Conservation (phyloP, 1,140 invertebrate genomes). For the Euglossa dilemma region DNA sequence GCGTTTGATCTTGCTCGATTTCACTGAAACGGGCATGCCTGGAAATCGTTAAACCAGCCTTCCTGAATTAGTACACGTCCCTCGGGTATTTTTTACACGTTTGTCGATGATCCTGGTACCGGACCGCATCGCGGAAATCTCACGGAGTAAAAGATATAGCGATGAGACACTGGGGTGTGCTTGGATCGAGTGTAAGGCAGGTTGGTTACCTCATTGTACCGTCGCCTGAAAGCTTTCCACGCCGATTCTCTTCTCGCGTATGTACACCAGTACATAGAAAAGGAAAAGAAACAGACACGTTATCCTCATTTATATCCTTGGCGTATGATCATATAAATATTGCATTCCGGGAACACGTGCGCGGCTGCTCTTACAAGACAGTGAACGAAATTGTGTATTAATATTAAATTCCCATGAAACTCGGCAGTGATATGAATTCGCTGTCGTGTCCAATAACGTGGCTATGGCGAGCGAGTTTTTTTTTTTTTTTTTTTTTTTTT, state of each 20-base stretch:
- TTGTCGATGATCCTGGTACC: slow-evolving; percentile 17
- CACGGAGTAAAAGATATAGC: slow-evolving; percentile 43
- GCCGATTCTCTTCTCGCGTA: background rate
- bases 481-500: too few relatives aligned
- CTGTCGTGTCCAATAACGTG: slow-evolving; percentile 35
- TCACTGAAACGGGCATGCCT: background rate
- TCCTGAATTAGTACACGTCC: slow-evolving; percentile 40
- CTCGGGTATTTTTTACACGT: slow-evolving; percentile 44
- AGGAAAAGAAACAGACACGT: slow-evolving; percentile 56
- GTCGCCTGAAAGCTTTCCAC: slow-evolving; percentile 37
- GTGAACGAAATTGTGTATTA: slow-evolving; percentile 70
- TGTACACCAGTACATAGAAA: background rate
- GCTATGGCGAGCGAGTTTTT: background rate
- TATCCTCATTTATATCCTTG: slow-evolving; percentile 68
- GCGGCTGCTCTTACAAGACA: slow-evolving; percentile 49
- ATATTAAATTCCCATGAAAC: slow-evolving; percentile 67
- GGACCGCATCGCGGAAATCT: slow-evolving; percentile 24
- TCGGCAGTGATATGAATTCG: slow-evolving; percentile 39
- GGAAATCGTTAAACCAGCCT: slow-evolving; percentile 15
- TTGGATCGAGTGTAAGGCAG: slow-evolving; percentile 31
- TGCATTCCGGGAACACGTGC: slow-evolving; percentile 53
- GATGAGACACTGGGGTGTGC: slow-evolving; percentile 47
- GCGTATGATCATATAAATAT: slow-evolving; percentile 64
- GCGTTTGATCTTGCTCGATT: background rate
- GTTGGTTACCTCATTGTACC: slow-evolving; percentile 14